Evolutionary conservation across 2,797 vertebrate genomes (phyloP), one percentile per base, ranked within the genome.

Genomic region (Girardinus metallicus): DNA sequence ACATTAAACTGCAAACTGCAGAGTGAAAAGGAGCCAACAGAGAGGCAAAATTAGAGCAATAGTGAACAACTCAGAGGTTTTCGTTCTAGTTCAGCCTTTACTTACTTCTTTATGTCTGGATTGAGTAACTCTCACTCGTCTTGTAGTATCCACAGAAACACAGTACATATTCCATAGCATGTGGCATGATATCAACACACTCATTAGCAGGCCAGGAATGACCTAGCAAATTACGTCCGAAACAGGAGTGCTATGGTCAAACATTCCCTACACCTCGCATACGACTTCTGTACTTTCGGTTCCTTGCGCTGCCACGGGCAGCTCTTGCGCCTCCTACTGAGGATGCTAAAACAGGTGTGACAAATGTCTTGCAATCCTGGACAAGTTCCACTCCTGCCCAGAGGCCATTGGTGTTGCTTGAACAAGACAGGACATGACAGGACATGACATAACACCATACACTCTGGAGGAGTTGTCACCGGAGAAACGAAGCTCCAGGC

Each of bases 311-410:
- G 76, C 91, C 83, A 86, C 78, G 26, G 85, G 87, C 49, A 86
- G 85, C 80, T 86, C 86, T 94, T 81, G 88, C 93, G 93, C 92
- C 87, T 95, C 89, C 92, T 95, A 95, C 95, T 95, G 93, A 95
- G 91, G 80, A 85, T 86, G 87, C 91, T 81, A 83, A 93, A 95
- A 95, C 95, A 94, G 90, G 91, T 91, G 89, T 85, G 89, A 94
- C 88, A 93, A 93, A 91, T 92, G 91, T 90, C 90, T 91, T 87
- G 89, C 86, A 76, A 75, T 80, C 81, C 82, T 87, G 79, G 62
- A 79, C 77, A 78, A 62, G 84, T 82, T 89, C 76, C 85, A 49
- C 79, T 90, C 73, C 84, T 83, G 86, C 86, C 90, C 87, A 84
- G 85, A 86, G 82, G 88, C 91, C 80, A 86, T 85, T 75, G 87